Evolutionary conservation across 2,797 vertebrate genomes (phyloP).

Genomic region (Odontamblyopus lacepedii): DNA sequence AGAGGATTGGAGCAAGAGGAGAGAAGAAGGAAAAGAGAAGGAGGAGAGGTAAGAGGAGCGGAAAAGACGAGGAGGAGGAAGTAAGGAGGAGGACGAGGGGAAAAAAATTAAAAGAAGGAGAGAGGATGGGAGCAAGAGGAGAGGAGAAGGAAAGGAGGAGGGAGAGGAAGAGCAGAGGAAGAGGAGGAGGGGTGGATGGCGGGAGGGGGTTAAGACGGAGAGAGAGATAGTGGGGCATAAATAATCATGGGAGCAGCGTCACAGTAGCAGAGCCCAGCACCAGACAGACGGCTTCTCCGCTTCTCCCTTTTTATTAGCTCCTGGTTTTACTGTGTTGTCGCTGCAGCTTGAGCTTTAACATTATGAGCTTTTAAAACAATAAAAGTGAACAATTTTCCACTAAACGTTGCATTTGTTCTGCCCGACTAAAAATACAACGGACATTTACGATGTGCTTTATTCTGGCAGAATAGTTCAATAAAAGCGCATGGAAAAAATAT

Average conservation of each 20-base stretch:
- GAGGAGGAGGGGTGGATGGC: slow-evolving; percentile 15
- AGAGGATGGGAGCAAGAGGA: slow-evolving; percentile 21
- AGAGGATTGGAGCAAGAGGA: no score
- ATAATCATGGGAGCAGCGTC: slow-evolving; percentile 77
- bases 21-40: no score
- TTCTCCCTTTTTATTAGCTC: slow-evolving; percentile 70
- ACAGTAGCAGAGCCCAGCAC: slow-evolving; percentile 68
- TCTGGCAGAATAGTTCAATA: not conserved
- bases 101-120: no score
- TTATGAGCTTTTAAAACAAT: slow-evolving; percentile 17
- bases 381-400: not conserved
- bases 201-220: slow-evolving; percentile 50
- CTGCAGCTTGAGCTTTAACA: slow-evolving; percentile 16
- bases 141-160: slow-evolving; percentile 32
- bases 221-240: slow-evolving; percentile 69
- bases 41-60: no score
- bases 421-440: not conserved
- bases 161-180: slow-evolving; percentile 22
- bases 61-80: no score
- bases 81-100: no score
- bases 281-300: slow-evolving; percentile 89
- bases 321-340: slow-evolving; percentile 25
- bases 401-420: slow-evolving; percentile 1
- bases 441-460: not conserved
- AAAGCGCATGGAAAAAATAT: not conserved